Base-by-base conservation (phyloP, 1,140 invertebrate species). In the Macrostomum lignano region DNA sequence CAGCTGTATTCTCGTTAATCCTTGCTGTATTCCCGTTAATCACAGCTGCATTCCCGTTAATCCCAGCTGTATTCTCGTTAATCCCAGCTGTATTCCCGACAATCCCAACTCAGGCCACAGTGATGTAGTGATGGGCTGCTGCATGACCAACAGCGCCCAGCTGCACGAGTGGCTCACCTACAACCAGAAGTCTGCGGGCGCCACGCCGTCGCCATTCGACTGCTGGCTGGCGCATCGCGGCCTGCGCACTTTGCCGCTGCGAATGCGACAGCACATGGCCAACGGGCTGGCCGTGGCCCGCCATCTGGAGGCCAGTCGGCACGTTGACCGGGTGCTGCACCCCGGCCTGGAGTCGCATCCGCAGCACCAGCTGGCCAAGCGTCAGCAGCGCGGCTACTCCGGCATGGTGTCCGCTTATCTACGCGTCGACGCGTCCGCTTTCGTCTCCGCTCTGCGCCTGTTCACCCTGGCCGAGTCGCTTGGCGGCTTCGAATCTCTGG, bases 181-280 rank as follows among this genome's bases (percentile, higher is more conserved):
- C 55, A 55, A 82, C 33, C 84, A 94, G 66, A 84, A 23, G 54
- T 74, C 77, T 1, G 66, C 75, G 55, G 84, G 84, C 25, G 67
- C 76, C 30, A 71, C 94, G 3, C 84, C 88, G 7, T 82, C 82
- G 0, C 81, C 88, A 1, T 88, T 91, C 51, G 88, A 98, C 52
- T 91, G 84, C 50, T 79, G 70, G 47, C 58, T 86, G 47, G 77
- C 91, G 0, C 82, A 78, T 46, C 68, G 88, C 26, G 78, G 84
- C 46, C 58, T 96, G 25, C 93, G 94, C 58, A 98, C 88, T 0
- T 58, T 93, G 10, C 68, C 74, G 31, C 40, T 91, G 7, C 63
- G 86, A 36, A 94, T 98, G 86, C 66, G 72, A 43, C 65, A 72
- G 44, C 82, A 91, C 45, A 70, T 70, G 62, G 64, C 65, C 38